phyloP scores from a whole-genome alignment of 2,888 invertebrate species.

The Tipula unca region DNA sequence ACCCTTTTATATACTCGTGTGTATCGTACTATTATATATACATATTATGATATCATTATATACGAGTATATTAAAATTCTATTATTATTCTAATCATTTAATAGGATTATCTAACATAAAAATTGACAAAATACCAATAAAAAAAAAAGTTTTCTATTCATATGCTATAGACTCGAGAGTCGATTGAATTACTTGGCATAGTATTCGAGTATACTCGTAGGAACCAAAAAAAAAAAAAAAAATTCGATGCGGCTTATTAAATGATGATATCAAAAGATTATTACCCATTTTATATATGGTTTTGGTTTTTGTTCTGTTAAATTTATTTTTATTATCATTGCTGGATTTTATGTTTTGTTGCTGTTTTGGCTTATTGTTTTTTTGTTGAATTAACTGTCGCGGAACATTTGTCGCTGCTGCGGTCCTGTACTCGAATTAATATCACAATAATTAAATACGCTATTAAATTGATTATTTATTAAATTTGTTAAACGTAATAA shows the following conservation, averaged over 20 bases:
- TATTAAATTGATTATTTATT: not conserved
- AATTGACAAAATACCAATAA: not conserved
- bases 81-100: not conserved
- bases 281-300: not conserved
- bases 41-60: not conserved
- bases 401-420: not conserved
- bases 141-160: not conserved
- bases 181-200: not conserved
- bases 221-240: not conserved
- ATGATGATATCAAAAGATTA: not conserved
- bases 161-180: not conserved
- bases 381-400: not conserved
- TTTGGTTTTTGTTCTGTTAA: not conserved
- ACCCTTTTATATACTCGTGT: not conserved
- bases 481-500: not conserved
- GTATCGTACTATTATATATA: not conserved
- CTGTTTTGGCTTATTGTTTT: not conserved
- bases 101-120: not conserved
- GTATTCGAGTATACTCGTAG: not conserved
- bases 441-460: not conserved
- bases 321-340: not conserved
- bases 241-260: not conserved
- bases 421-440: not conserved
- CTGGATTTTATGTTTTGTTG: not conserved
- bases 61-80: not conserved